Conservation (phyloP, 2,888 invertebrate species). For the Aelia acuminata region DNA sequence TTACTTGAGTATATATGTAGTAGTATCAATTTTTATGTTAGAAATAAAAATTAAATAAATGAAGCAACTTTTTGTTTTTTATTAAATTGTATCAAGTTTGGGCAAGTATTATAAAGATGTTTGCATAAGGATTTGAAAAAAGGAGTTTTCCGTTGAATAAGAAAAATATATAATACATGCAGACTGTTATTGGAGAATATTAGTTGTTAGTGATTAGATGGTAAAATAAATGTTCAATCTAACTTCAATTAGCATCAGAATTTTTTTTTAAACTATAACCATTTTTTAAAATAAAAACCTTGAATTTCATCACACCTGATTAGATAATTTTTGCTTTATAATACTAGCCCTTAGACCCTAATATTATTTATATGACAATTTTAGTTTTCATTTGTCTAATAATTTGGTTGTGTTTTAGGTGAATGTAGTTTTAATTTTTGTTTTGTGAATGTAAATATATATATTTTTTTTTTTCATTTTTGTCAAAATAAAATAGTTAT, state of each 20-base stretch:
- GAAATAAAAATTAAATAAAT: neutral
- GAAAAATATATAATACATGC: neutral
- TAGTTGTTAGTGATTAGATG: neutral
- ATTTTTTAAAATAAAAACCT: neutral
- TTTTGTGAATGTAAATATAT: neutral
- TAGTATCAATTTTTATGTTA: neutral
- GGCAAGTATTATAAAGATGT: conserved; percentile 48
- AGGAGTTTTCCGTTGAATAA: neutral
- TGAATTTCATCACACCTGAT: neutral
- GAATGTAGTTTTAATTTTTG: neutral
- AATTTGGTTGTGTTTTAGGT: conserved; percentile 33
- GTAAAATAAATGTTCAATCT: neutral
- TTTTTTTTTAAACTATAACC: neutral
- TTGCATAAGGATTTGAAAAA: conserved; percentile 10
- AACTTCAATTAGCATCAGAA: neutral
- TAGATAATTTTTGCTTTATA: conserved; percentile 26
- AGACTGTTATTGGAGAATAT: neutral
- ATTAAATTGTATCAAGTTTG: neutral
- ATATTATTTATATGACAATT: neutral
- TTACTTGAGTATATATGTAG: neutral
- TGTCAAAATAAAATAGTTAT: conserved; percentile 21
- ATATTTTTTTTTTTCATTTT: conserved; percentile 1
- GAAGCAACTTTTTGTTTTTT: neutral
- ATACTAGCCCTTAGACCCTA: conserved; percentile 13
- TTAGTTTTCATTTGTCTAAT: neutral